These are phyloP conservation scores for Anthopleura sola DNA, from an alignment of 64 coral and sea anemone genomes.

Conservation along the genomic window DNA sequence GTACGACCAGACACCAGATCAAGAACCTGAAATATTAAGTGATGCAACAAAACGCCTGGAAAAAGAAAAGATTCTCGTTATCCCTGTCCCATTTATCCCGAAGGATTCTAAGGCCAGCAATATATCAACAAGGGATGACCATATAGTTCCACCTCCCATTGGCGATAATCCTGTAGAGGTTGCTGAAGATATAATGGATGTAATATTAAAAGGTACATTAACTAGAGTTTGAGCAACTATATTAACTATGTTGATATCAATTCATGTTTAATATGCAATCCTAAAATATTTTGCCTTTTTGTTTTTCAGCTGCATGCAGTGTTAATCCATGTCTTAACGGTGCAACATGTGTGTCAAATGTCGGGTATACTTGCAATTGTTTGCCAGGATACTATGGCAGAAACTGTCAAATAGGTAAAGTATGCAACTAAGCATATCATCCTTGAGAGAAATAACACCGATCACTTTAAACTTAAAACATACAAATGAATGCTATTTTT, in stretches of 20 bases:
- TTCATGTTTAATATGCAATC: no score
- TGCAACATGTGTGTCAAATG: slow-evolving; percentile 7
- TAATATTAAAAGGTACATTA: slow-evolving; percentile 1
- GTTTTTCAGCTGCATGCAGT: not conserved
- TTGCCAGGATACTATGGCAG: not conserved
- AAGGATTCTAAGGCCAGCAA: not conserved
- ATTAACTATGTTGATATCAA: not conserved
- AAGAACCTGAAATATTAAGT: not conserved
- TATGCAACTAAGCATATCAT: not conserved
- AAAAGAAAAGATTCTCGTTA: slow-evolving; percentile 11
- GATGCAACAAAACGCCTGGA: not conserved
- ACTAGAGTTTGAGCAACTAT: not conserved
- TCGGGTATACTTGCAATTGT: slow-evolving; percentile 4
- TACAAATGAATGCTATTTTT: not conserved
- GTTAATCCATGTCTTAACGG: slow-evolving; percentile 18
- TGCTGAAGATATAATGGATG: not conserved
- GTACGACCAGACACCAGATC: not conserved
- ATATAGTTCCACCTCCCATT: not conserved
- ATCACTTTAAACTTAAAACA: not conserved
- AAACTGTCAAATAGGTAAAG: slow-evolving; percentile 24
- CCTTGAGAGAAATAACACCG: no score
- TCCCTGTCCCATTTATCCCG: not conserved
- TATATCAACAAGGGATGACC: not conserved
- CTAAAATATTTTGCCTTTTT: not conserved
- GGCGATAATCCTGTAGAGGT: not conserved